Percentiles rank a stretch among this genome's conserved stretches.
phyloP scores from a whole-genome alignment of 2,888 invertebrate genomes.

The Shargacucullia verbasci region DNA sequence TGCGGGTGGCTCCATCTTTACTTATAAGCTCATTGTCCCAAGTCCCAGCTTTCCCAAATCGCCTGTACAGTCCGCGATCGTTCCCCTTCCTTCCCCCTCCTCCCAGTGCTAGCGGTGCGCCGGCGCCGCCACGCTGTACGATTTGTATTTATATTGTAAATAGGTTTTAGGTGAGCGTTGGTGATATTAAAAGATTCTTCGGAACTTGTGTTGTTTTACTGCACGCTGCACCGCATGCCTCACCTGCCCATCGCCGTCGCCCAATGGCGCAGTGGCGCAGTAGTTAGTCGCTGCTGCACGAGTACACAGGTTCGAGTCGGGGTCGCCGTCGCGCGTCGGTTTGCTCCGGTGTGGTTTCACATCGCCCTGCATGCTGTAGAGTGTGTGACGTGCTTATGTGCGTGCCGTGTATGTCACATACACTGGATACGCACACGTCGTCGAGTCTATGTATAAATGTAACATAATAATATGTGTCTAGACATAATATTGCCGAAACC shows the following conservation, averaged over 20 bases:
- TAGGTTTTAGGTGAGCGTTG: slow-evolving; percentile 84
- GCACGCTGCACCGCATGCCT: slow-evolving; percentile 62
- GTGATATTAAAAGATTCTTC: slow-evolving; percentile 83
- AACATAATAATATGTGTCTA: background rate
- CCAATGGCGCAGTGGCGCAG: slow-evolving; percentile 12
- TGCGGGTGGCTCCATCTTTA: slow-evolving; percentile 1
- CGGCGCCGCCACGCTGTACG: slow-evolving; percentile 51
- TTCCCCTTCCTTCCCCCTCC: slow-evolving; percentile 23
- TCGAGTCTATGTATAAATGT: background rate
- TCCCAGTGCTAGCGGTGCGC: slow-evolving; percentile 49
- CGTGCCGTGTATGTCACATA: background rate
- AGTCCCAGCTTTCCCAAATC: slow-evolving; percentile 40
- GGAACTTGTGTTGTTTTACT: slow-evolving; percentile 76
- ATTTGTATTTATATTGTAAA: slow-evolving; percentile 86
- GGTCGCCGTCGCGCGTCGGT: slow-evolving; percentile 4
- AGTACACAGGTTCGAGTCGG: background rate
- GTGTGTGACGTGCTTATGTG: background rate
- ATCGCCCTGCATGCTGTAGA: slow-evolving; percentile 10
- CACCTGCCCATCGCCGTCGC: too few relatives aligned
- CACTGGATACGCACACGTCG: slow-evolving; percentile 1
- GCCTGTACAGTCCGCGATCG: slow-evolving; percentile 78
- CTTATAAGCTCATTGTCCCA: background rate
- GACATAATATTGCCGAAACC: slow-evolving; percentile 18
- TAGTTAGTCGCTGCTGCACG: slow-evolving; percentile 11
- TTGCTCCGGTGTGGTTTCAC: slow-evolving; percentile 7